Evolutionary conservation across 2,888 invertebrate species (phyloP), one percentile per base, ranked within the genome.

Genomic region (Pristionchus japonicus): DNA sequence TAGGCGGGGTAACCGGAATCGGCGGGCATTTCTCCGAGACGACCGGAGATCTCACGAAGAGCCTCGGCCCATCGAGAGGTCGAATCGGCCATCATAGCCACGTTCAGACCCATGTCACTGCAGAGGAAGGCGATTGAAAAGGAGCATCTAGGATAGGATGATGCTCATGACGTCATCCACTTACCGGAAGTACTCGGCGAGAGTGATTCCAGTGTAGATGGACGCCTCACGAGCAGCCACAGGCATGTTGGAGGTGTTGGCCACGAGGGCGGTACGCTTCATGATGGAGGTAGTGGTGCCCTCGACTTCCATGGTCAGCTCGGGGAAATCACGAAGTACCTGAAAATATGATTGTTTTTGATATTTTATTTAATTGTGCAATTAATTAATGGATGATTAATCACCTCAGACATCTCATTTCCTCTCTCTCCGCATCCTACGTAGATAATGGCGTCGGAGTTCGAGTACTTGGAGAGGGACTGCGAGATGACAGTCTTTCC

Each of bases 211-310:
- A 90, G 99, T 99, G 95, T 99, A 99, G 95, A 99, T 99, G 95
- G 99, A 99, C 90, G 99, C 99, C 96, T 99, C 99, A 95, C 99
- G 97, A 95, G 99, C 99, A 94, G 99, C 99, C 90, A 99, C 99
- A 95, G 99, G 99, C 99, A 99, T 99, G 97, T 99, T 99, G 91
- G 99, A 99, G 49, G 99, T 99, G 96, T 99, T 99, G 94, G 99
- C 99, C 34, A 99, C 99, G 89, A 99, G 96, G 61, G 98, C 97
- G 3, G 99, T 99, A 95, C 99, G 97, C 96, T 98, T 99, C 99
- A 99, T 99, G 95, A 99, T 99, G 92, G 98, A 98, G 95, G 99
- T 99, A 67, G 96, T 96, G 91, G 95, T 95, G 17, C 99, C 99
- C 27, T 98, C 98, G 93, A 99, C 98, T 95, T 99, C 99, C 94